Conservation (phyloP, 2,113 vertebrate species). For the Tyrannus savana region DNA sequence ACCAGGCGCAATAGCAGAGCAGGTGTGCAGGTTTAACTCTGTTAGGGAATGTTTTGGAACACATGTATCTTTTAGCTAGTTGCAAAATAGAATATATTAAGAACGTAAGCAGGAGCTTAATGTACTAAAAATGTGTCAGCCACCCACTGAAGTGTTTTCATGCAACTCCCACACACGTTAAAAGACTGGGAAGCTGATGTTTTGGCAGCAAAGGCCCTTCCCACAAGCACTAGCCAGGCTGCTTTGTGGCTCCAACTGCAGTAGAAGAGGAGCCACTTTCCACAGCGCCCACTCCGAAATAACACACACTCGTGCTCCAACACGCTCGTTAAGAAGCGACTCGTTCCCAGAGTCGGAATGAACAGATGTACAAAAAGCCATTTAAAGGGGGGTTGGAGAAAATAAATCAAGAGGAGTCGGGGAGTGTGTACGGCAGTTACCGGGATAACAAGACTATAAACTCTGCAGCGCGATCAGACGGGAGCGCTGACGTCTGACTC, state of each 20-base stretch:
- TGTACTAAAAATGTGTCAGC: constrained; percentile 50
- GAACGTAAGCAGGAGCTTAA: constrained; percentile 34
- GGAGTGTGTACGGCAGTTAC: constrained; percentile 34
- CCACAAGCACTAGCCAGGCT: constrained; percentile 47
- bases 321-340: constrained; percentile 38
- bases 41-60: constrained; percentile 67
- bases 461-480: constrained; percentile 11
- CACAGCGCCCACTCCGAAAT: constrained; percentile 34
- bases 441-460: constrained; percentile 59
- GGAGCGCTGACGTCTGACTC: not conserved
- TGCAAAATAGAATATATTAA: constrained; percentile 45
- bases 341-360: constrained; percentile 50
- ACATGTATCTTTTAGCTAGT: constrained; percentile 37
- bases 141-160: constrained; percentile 57
- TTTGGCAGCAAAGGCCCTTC: constrained; percentile 53
- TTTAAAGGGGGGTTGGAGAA: constrained; percentile 58
- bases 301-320: not conserved
- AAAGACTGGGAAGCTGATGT: constrained; percentile 39
- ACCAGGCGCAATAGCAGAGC: constrained; percentile 41
- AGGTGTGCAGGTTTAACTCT: constrained; percentile 66
- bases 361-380: constrained; percentile 68
- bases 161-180: constrained; percentile 47
- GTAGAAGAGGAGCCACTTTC: constrained; percentile 28
- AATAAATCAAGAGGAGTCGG: constrained; percentile 51
- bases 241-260: constrained; percentile 31